Conservation (phyloP, 2,797 vertebrate genomes). For the Apogon hyalosoma region DNA sequence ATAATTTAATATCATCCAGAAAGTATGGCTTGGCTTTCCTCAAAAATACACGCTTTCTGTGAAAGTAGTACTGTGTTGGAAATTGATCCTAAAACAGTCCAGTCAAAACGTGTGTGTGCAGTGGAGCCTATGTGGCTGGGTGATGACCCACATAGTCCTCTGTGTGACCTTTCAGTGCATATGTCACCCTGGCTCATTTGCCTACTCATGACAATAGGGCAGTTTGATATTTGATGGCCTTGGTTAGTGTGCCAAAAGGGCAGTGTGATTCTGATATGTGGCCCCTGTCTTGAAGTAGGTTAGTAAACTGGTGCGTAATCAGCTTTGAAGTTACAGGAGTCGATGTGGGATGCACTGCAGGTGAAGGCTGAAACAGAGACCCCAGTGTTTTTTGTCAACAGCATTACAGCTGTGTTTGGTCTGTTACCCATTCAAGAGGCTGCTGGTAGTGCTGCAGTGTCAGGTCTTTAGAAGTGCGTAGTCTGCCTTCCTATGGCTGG, state of each 20-base stretch:
- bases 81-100: constrained; percentile 13
- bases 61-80: constrained; percentile 3
- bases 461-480: constrained; percentile 42
- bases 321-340: constrained; percentile 32
- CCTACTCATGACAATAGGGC: constrained; percentile 30
- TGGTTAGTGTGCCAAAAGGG: constrained; percentile 46
- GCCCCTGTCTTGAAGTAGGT: constrained; percentile 27
- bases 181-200: constrained; percentile 32
- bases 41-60: neutral
- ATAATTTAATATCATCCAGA: neutral
- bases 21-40: neutral
- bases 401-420: constrained; percentile 68
- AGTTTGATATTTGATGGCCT: constrained; percentile 50
- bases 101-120: constrained; percentile 17
- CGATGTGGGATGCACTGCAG: constrained; percentile 39
- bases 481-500: constrained; percentile 47
- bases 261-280: constrained; percentile 48
- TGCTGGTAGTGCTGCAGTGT: constrained; percentile 42
- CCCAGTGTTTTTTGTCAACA: constrained; percentile 34
- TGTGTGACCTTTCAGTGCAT: constrained; percentile 30
- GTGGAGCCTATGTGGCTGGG: constrained; percentile 2
- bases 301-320: constrained; percentile 27
- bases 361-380: constrained; percentile 38
- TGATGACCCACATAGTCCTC: constrained; percentile 42
- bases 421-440: constrained; percentile 57